Base-by-base conservation (phyloP, 2,888 invertebrate genomes). In the Callyntrura guangdongensis region DNA sequence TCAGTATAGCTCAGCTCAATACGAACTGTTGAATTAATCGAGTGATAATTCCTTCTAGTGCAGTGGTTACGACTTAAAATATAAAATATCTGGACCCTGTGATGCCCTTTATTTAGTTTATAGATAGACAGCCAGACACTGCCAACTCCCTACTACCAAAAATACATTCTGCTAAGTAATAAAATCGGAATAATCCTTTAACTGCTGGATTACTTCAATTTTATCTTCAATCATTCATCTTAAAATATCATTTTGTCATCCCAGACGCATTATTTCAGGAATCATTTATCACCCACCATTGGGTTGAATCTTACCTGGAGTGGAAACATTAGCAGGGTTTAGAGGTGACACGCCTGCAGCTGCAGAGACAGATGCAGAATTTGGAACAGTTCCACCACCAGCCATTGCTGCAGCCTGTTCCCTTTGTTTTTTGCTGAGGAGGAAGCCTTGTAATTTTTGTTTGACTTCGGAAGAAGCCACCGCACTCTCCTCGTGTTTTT, bases 391-490 rank as follows among this genome's bases (percentile, higher is more conserved):
- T 27, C 59, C 86, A 25, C 77, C 95, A 17, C 95, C 95, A 1
- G 95, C 97, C 27, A 95, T 95, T 25, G 94, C 94, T 69, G 96
- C 97, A 0, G 97, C 97, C 85, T 97, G 97, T 94, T 97, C 97
- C 53, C 95, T 94, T 94, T 97, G 97, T 94, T 97, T 97, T 95
- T 97, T 97, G 95, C 97, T 98, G 95, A 98, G 96, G 92, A 97
- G 95, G 95, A 97, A 97, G 94, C 97, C 97, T 97, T 97, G 95
- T 94, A 99, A 96, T 94, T 98, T 98, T 96, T 98, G 98, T 95
- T 99, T 99, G 94, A 99, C 99, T 95, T 99, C 99, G 25, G 98
- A 97, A 93, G 99, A 99, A 93, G 99, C 99, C 94, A 98, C 97
- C 88, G 99, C 99, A 95, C 98, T 98, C 95, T 98, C 98, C 95